These are phyloP conservation scores for Sparus aurata DNA, from an alignment of 2,797 vertebrate genomes.

Conservation along the genomic window DNA sequence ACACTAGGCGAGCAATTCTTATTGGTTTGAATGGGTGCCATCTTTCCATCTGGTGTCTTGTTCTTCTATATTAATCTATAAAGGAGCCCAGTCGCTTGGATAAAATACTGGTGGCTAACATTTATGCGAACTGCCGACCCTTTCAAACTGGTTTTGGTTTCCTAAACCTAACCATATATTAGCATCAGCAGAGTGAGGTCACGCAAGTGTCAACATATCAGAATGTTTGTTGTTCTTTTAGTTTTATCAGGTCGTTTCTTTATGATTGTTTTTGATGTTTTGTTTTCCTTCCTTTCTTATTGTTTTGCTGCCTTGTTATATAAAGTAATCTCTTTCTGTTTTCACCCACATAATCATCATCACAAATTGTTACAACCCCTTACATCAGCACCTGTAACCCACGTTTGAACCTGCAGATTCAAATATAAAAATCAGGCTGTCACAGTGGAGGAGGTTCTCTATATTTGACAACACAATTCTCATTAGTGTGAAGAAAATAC, in stretches of 20 bases:
- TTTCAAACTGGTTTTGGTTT: too few relatives aligned
- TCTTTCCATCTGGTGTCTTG: too few relatives aligned
- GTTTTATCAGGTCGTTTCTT: neutral
- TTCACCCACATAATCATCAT: neutral
- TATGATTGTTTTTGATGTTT: neutral
- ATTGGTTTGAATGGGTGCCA: too few relatives aligned
- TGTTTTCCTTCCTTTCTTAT: neutral
- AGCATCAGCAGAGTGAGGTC: too few relatives aligned
- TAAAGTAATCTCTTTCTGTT: neutral
- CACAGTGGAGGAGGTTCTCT: slow-evolving; percentile 16
- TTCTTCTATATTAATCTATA: too few relatives aligned
- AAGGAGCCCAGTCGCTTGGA: too few relatives aligned
- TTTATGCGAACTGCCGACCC: too few relatives aligned
- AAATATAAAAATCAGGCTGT: slow-evolving; percentile 26
- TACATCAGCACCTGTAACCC: slow-evolving; percentile 3
- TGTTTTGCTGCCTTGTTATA: slow-evolving; percentile 7
- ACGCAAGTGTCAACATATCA: too few relatives aligned
- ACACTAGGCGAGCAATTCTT: too few relatives aligned
- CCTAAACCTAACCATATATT: too few relatives aligned
- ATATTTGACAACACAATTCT: neutral
- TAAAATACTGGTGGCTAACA: neutral
- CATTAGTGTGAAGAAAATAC: slow-evolving; percentile 28
- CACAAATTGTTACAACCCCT: neutral
- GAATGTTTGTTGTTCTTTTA: neutral
- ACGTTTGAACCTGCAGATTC: slow-evolving; percentile 23